Evolutionary conservation across 2,888 invertebrate species (phyloP).

Genomic region (Odontothrips loti): DNA sequence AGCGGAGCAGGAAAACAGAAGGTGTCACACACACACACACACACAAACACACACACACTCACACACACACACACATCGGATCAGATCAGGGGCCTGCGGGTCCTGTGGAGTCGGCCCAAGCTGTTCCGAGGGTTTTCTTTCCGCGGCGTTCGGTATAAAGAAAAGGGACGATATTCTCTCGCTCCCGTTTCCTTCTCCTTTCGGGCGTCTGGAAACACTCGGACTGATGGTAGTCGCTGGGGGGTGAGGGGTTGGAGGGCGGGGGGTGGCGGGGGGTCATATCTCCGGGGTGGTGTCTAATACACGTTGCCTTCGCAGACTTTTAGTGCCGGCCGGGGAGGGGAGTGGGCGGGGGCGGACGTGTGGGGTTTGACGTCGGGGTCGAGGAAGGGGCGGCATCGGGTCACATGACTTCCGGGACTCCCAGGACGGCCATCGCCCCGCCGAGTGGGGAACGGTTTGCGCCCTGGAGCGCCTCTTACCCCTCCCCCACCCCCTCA

Average conservation of each 20-base stretch:
- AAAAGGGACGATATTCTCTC: too few species aligned
- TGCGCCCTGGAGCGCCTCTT: neutral
- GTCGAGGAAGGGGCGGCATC: neutral
- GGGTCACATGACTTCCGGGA: too few species aligned
- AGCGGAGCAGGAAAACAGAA: too few species aligned
- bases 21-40: too few species aligned
- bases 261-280: neutral
- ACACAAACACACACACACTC: too few species aligned
- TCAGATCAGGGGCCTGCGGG: too few species aligned
- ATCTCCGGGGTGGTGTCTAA: conserved; percentile 12
- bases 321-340: neutral
- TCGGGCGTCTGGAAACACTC: neutral
- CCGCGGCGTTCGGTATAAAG: too few species aligned
- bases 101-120: too few species aligned
- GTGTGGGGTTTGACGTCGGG: neutral
- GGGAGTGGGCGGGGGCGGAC: neutral
- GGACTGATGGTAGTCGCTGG: neutral
- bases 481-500: neutral
- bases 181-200: neutral
- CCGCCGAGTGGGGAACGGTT: too few species aligned
- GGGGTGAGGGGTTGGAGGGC: neutral
- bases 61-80: too few species aligned
- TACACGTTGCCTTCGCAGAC: conserved; percentile 3
- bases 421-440: too few species aligned
- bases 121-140: too few species aligned